A percentile compares a stretch with the other conserved stretches of the same genome.
Conservation (phyloP, 2,888 invertebrate genomes). For the Digitonthophagus gazella region DNA sequence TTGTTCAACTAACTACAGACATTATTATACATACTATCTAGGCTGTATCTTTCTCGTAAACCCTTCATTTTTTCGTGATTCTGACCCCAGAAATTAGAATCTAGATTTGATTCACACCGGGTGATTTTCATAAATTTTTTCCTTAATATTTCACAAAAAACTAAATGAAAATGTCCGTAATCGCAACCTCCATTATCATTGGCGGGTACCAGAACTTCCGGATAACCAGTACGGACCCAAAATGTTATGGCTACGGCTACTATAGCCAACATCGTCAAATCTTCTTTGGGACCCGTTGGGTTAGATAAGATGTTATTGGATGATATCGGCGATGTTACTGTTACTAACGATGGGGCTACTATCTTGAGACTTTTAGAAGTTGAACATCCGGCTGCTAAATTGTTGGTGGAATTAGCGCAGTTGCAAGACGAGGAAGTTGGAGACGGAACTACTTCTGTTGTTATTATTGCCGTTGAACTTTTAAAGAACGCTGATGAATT, state of each 20-base stretch:
- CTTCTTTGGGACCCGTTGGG: conserved; percentile 96
- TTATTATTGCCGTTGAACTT: conserved; percentile 73
- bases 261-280: conserved; percentile 98
- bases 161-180: conserved; percentile 56
- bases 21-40: too few species aligned
- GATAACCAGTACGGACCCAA: conserved; percentile 91
- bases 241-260: conserved; percentile 98
- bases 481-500: conserved; percentile 95
- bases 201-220: conserved; percentile 86
- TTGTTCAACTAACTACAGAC: too few species aligned
- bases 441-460: conserved; percentile 99
- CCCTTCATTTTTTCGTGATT: too few species aligned
- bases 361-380: conserved; percentile 92
- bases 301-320: conserved; percentile 99
- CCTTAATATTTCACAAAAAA: too few species aligned
- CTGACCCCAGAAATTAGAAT: too few species aligned
- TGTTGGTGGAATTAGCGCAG: conserved; percentile 95
- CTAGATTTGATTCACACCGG: not conserved
- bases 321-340: conserved; percentile 99
- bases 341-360: conserved; percentile 99
- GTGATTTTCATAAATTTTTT: not conserved
- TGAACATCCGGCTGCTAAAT: conserved; percentile 97
- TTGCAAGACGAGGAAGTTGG: conserved; percentile 99
- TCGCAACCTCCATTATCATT: conserved; percentile 69
- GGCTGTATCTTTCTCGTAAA: too few species aligned